phyloP scores from a whole-genome alignment of 2,888 invertebrate species.

The Leptopilina myrica region DNA sequence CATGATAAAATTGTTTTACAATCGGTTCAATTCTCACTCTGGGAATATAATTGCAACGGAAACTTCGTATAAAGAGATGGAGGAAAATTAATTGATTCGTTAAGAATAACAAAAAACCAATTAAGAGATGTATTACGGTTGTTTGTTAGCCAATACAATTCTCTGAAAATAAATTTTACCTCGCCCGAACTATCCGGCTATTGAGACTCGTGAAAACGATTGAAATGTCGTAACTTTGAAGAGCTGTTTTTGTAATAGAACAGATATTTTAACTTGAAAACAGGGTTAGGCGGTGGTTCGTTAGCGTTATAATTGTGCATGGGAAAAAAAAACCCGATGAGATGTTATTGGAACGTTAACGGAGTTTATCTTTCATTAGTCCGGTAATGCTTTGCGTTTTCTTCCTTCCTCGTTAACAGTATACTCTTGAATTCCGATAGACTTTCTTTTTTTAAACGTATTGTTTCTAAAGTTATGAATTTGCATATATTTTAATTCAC shows the following conservation, averaged over 20 bases:
- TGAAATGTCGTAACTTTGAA: constrained; percentile 30
- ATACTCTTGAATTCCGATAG: constrained; percentile 3
- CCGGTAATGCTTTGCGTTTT: constrained; percentile 43
- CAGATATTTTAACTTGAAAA: constrained; percentile 36
- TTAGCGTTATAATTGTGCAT: constrained; percentile 35
- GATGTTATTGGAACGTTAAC: constrained; percentile 47
- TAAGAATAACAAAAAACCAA: background rate
- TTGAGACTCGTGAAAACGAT: background rate
- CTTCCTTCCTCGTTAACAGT: constrained; percentile 40
- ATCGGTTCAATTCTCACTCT: too few species aligned
- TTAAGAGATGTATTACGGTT: too few species aligned
- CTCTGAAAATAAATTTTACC: background rate
- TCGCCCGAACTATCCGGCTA: background rate
- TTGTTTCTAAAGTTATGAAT: background rate
- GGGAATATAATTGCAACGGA: too few species aligned
- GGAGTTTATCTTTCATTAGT: constrained; percentile 61
- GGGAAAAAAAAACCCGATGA: constrained; percentile 51
- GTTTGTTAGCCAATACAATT: constrained; percentile 12
- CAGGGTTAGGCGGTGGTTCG: constrained; percentile 16
- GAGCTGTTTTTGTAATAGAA: constrained; percentile 4
- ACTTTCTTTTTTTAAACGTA: background rate
- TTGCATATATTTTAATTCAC: background rate
- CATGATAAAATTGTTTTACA: too few species aligned
- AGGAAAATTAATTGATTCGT: background rate
- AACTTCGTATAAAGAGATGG: too few species aligned